These are phyloP conservation scores for Dorcus parallelipipedus DNA, from an alignment of 2,888 invertebrate species.

Conservation along the genomic window DNA sequence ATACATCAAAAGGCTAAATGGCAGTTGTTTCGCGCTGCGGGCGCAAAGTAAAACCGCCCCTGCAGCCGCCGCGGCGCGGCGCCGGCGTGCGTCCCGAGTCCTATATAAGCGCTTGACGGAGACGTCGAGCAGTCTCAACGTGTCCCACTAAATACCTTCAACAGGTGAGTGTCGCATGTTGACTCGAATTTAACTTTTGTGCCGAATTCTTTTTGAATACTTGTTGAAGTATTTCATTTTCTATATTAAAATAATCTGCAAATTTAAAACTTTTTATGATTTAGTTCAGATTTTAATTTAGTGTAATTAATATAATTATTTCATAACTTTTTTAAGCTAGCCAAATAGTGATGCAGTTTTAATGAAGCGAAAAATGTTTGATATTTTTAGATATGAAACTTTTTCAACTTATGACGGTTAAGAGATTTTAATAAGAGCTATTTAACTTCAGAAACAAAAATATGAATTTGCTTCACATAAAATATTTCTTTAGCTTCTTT, in stretches of 20 bases:
- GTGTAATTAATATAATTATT: too few species aligned
- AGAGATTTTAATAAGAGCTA: too few species aligned
- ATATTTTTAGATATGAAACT: too few species aligned
- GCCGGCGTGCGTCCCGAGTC: constrained; percentile 25
- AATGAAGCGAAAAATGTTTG: too few species aligned
- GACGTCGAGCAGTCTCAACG: constrained; percentile 26
- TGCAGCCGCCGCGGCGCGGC: constrained; percentile 13
- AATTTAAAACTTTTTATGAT: too few species aligned
- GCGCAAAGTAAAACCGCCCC: constrained; percentile 4
- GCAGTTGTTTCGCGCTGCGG: constrained; percentile 10
- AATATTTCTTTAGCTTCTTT: too few species aligned
- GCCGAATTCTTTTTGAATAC: neutral
- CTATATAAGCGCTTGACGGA: constrained; percentile 27
- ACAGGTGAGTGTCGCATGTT: constrained; percentile 24
- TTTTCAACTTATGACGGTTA: too few species aligned
- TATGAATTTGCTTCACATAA: too few species aligned
- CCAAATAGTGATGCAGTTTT: too few species aligned
- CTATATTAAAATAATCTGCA: neutral
- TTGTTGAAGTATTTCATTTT: neutral
- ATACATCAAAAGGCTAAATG: constrained; percentile 11
- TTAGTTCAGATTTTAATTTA: too few species aligned
- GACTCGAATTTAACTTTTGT: neutral
- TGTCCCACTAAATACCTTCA: constrained; percentile 23
- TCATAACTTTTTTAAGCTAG: too few species aligned
- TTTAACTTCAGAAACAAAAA: too few species aligned